Base-by-base conservation (phyloP, 2,888 invertebrate species). In the Margaritifera margaritifera region DNA sequence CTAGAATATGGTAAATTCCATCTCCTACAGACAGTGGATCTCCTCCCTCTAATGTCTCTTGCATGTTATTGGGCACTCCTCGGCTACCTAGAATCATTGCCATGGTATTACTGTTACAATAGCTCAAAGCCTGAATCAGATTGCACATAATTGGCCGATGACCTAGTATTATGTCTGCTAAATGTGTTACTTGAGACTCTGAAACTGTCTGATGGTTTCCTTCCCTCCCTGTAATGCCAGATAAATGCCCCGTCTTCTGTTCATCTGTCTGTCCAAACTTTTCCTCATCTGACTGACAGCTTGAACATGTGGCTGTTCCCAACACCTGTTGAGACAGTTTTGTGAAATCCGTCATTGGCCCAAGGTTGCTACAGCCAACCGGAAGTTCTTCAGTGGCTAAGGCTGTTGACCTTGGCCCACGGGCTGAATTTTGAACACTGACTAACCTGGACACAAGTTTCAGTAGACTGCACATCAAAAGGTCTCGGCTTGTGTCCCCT, bases 1-100 rank as follows among this genome's bases (percentile, higher is more conserved):
- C 92, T 66, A 96, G 92, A 78, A 97, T 92, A 90, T 95, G 94
- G 86, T 95, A 96, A n/a, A 96, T 93, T 25, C 95, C 95, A 86
- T 97, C 96, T 2, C 95, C 94, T 65, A 96, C 93, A 0, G 95
- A 94, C 50, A 93, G 92, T 15, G 94, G 93, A 15, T 91, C 92
- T 8, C 87, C 86, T 6, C 85, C 83, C 15, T 84, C 81, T 68
- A 88, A 81, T 19, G 82, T 82, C 31, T 82, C 84, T 71, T 85
- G 84, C 66, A 87, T 84, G 55, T 84, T 81, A 62, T 80, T 81
- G 61, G 84, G 82, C 63, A 84, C 79, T 31, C 86, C 84, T 57
- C 86, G 83, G 62, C 92, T 92, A 1, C 92, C 92, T 22, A 93
- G 91, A 73, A 94, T 91, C 92, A 94, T 92, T 6, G 93, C 93